Conservation (phyloP, 2,113 vertebrate genomes). For the Sakesphorus luctuosus region DNA sequence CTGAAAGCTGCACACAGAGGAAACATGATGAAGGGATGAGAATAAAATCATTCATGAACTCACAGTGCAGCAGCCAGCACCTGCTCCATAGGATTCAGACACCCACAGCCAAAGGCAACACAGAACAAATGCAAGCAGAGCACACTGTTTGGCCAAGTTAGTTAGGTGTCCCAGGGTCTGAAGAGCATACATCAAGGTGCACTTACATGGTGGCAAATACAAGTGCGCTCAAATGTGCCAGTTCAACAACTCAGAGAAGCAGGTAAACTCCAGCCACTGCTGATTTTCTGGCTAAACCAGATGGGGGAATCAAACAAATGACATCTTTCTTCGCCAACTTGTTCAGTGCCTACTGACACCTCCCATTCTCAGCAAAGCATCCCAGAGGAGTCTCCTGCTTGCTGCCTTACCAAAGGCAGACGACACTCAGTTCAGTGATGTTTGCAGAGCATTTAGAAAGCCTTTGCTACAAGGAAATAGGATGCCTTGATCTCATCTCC, state of each 20-base stretch:
- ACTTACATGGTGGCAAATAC: not conserved
- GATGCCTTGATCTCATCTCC: not conserved
- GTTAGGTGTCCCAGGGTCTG: not conserved
- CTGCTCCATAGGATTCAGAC: not conserved
- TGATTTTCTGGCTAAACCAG: not conserved
- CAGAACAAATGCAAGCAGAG: not conserved
- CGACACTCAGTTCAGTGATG: not conserved
- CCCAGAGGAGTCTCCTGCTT: not conserved
- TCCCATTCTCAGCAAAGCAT: not conserved
- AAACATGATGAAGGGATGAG: not conserved
- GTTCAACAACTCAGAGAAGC: not conserved
- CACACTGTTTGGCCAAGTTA: accelerated
- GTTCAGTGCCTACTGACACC: not conserved
- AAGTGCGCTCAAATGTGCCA: not conserved
- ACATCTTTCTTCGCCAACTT: not conserved
- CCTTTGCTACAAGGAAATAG: not conserved
- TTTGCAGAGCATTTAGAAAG: not conserved
- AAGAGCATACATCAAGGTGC: not conserved
- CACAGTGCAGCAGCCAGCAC: accelerated
- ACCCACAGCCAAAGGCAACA: not conserved
- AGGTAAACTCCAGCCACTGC: not conserved
- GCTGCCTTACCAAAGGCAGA: not conserved
- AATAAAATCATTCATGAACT: accelerated
- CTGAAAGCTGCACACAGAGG: not conserved
- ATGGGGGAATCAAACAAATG: not conserved